Evolutionary conservation across 2,888 invertebrate genomes (phyloP), one percentile per base, ranked within the genome.

Genomic region (Lobophora halterata): DNA sequence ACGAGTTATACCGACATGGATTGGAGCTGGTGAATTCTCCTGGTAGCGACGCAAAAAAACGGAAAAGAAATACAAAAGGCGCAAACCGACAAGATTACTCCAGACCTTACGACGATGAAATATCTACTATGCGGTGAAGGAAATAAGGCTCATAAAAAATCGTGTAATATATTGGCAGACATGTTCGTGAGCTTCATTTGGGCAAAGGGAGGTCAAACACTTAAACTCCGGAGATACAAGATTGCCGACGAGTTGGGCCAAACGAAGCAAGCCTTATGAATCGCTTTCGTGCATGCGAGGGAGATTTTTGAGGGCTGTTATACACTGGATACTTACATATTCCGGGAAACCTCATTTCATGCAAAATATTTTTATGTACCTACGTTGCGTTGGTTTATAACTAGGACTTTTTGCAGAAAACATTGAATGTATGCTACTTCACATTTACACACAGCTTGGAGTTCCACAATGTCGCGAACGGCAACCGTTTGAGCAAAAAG

Each of bases 191-290:
- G 78, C 72, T 79, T 79, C 79, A 79, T 80, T 80, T 79, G 75
- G 79, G 77, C 76, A 72, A 76, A 78, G 79, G 74, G 74, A 78
- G 78, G 78, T 76, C 78, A 80, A 79, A 80, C 80, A 80, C 79
- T 80, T 80, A 79, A 78, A 79, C 71, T 74, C 71, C 69, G 75
- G 76, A 79, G 79, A 79, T 80, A 80, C 79, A 78, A 80, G 79
- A 80, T 79, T 79, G 78, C 77, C 78, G 72, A 71, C 72, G 74
- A 79, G 78, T 79, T 71, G 71, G 70, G 60, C 75, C 77, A 79
- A 79, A 79, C 75, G 77, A 79, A 80, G 78, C 80, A 71, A 77
- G 74, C 65, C 71, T 76, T 72, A 73, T 79, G 78, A 79, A 79
- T 75, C 73, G 70, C 69, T 78, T 73, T 71, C 69, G 68, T 73